Evolutionary conservation across 2,797 vertebrate genomes (phyloP).

Genomic region (Delichon dasypus): DNA sequence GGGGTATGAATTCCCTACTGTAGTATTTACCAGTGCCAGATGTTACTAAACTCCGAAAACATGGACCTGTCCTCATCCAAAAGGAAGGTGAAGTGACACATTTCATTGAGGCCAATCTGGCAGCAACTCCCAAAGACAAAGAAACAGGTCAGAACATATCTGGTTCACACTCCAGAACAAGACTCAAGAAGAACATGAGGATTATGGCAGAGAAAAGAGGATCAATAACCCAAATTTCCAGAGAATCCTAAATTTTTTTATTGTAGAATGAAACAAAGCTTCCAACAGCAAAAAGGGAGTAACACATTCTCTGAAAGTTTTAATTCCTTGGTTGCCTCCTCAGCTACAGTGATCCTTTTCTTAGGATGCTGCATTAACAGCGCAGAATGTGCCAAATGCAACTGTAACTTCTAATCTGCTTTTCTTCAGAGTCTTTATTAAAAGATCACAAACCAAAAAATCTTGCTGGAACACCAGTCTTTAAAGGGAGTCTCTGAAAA

Average conservation of each 20-base stretch:
- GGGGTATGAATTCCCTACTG: background rate
- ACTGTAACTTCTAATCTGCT: background rate
- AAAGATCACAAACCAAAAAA: background rate
- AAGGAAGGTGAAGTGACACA: background rate
- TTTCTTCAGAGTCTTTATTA: background rate
- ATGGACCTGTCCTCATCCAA: background rate
- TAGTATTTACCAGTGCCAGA: background rate
- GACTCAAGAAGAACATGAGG: background rate
- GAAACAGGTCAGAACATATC: background rate
- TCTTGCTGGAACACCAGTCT: background rate
- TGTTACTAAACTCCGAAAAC: background rate
- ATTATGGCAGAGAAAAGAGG: background rate
- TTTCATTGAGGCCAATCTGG: background rate
- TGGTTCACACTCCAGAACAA: background rate
- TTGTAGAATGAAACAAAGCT: background rate
- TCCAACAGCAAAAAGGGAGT: background rate
- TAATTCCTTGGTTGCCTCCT: background rate
- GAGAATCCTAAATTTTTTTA: background rate
- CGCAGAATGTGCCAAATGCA: background rate
- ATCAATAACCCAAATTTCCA: background rate
- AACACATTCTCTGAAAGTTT: background rate
- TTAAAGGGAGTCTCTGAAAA: background rate
- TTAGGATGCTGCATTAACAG: background rate
- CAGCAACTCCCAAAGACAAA: background rate
- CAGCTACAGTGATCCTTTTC: background rate